Evolutionary conservation across 2,888 invertebrate genomes (phyloP), one percentile per base, ranked within the genome.

Genomic region (Epicampocera succincta): DNA sequence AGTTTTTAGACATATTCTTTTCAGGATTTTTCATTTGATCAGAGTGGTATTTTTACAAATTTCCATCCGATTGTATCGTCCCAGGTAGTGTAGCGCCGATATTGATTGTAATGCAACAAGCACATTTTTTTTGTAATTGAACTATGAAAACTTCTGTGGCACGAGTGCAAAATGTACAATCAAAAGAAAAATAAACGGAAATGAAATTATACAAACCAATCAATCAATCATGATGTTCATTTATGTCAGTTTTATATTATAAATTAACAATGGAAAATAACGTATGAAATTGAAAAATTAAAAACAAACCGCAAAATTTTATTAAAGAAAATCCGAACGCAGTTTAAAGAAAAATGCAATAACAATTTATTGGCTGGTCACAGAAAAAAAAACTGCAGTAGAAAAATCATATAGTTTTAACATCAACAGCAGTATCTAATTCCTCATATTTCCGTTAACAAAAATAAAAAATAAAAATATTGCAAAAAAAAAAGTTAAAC

Each of bases 301-400:
- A 44, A 58, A 77, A 74, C 48, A 73, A 63, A 58, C 66, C 60
- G 77, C 77, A 73, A 77, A 65, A 50, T 3, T 5, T 13, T 21
- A 63, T 33, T 46, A 40, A 72, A 75, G 21, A 58, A 58, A 21
- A 13, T 19, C 13, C 29, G 50, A 48, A 46, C 5, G 33, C 19
- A 33, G 15, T 66, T 50, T 1, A 66, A 52, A 66, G 15, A 46
- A 76, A 71, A 71, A 19, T 60, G 52, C 65, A 71, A 72, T 63
- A 40, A 69, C 65, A 73, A 73, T 46, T 6, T 65, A 44, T 58
- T 71, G 9, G 61, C 12, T 74, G 68, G 12, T 60, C 46, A 71
- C 60, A 38, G 44, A 44, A 44, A 60, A 60, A 52, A 44, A 19
- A 60, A 17, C 13, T 3, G n/a, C 48, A 72, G 13, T 42, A 46